Conservation (phyloP, 2,113 vertebrate genomes). For the Proteles cristata region DNA sequence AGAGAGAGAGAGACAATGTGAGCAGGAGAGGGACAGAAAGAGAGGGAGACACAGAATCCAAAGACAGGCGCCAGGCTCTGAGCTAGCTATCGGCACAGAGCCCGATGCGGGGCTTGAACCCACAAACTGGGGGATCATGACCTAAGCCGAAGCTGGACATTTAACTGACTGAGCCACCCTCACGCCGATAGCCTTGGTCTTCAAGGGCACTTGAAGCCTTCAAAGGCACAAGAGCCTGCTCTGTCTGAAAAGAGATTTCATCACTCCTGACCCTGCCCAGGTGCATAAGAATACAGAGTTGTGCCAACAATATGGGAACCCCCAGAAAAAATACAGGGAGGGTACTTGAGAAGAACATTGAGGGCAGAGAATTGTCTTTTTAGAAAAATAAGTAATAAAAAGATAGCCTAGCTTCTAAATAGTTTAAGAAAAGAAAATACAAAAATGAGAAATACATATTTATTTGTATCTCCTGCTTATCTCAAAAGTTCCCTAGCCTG, state of each 20-base stretch:
- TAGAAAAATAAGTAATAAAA: constrained; percentile 33
- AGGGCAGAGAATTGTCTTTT: neutral
- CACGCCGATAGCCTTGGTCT: too few relatives aligned
- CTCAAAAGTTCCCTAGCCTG: neutral
- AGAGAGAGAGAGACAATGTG: too few relatives aligned
- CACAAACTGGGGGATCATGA: too few relatives aligned
- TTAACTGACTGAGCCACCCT: too few relatives aligned
- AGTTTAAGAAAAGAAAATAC: neutral
- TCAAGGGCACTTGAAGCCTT: neutral
- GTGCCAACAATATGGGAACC: rapidly evolving
- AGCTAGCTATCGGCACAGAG: too few relatives aligned
- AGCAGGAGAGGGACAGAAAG: too few relatives aligned
- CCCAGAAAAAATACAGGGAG: neutral
- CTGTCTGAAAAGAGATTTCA: neutral
- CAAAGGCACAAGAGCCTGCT: neutral
- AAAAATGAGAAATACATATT: constrained; percentile 11
- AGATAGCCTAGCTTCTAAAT: neutral
- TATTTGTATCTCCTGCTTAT: neutral
- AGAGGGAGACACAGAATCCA: too few relatives aligned
- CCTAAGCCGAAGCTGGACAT: too few relatives aligned
- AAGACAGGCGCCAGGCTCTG: too few relatives aligned
- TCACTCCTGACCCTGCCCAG: too few relatives aligned
- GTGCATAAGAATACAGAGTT: neutral
- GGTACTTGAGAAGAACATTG: neutral
- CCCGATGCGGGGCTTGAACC: too few relatives aligned